Conservation (phyloP, 2,797 vertebrate species). For the Lophotriccus pileatus region DNA sequence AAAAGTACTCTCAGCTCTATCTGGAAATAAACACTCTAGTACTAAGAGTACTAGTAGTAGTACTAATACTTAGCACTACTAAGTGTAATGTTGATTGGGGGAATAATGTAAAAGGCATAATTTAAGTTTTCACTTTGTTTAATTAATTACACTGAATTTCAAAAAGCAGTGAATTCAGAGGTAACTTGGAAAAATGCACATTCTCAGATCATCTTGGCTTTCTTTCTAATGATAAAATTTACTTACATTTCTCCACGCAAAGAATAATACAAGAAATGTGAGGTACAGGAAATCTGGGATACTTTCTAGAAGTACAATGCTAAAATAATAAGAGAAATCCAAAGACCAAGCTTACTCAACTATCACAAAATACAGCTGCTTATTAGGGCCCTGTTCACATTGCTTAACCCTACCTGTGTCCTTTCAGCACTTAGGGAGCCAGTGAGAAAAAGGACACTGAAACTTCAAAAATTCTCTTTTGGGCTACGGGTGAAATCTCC, state of each 20-base stretch:
- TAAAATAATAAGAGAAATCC: background rate
- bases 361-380: background rate
- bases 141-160: background rate
- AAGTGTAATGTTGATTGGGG: too few relatives aligned
- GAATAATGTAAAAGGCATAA: background rate
- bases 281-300: background rate
- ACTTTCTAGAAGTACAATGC: background rate
- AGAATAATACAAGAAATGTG: background rate
- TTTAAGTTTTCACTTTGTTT: background rate
- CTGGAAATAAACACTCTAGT: background rate
- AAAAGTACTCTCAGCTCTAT: rapidly evolving
- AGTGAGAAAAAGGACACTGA: background rate
- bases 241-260: background rate
- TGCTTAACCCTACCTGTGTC: background rate
- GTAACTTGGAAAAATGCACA: background rate
- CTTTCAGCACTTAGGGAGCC: rapidly evolving
- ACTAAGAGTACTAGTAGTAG: too few relatives aligned
- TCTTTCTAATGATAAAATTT: background rate
- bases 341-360: background rate
- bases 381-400: background rate
- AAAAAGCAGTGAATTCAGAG: background rate
- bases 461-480: background rate
- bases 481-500: background rate
- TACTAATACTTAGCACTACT: too few relatives aligned
- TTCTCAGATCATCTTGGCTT: background rate